Evolutionary conservation across 2,888 invertebrate species (phyloP).

Genomic region (Synanthedon andrenaeformis): DNA sequence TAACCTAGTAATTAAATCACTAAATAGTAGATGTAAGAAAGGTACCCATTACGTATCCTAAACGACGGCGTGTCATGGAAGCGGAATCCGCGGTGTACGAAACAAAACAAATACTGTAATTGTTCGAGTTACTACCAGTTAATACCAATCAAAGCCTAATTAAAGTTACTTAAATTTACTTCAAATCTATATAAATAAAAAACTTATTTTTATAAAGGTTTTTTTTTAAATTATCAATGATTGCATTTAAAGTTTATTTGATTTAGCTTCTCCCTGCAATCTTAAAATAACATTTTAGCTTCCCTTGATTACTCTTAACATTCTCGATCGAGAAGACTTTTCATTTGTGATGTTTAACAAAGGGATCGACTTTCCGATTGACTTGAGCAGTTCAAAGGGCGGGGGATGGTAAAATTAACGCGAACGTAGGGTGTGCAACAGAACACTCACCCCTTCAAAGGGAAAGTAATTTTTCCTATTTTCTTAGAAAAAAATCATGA

Average conservation of each 20-base stretch:
- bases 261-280: constrained; percentile 38
- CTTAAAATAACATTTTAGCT: constrained; percentile 60
- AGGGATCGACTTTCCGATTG: constrained; percentile 66
- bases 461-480: constrained; percentile 55
- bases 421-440: constrained; percentile 55
- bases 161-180: no score
- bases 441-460: constrained; percentile 55
- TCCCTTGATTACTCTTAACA: constrained; percentile 65
- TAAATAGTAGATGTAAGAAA: no score
- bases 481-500: constrained; percentile 36
- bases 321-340: constrained; percentile 51
- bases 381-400: constrained; percentile 65
- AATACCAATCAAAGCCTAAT: no score
- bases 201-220: no score
- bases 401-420: constrained; percentile 55
- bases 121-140: no score
- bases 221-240: constrained; percentile 1
- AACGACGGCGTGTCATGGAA: no score
- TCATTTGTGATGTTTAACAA: constrained; percentile 67
- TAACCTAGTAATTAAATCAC: no score
- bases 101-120: no score
- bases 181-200: no score
- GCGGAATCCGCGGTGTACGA: no score
- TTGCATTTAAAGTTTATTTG: constrained; percentile 19
- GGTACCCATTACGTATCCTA: no score